Evolutionary conservation across 2,113 vertebrate species (phyloP), one percentile per base, ranked within the genome.

Genomic region (Antechinus stuartii): DNA sequence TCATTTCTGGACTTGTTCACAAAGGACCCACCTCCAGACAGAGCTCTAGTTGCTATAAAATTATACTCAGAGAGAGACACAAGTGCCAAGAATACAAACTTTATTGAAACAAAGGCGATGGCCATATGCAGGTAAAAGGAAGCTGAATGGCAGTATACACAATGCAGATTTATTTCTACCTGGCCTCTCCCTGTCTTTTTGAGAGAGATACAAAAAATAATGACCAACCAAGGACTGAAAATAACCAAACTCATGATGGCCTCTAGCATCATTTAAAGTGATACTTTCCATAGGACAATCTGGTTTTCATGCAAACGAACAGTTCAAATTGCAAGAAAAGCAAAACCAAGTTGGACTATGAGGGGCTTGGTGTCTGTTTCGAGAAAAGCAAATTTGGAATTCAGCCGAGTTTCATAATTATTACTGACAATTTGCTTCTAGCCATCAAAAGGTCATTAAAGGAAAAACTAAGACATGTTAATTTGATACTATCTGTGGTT

Each of bases 91-190:
- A 93, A 95, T 7, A 84, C 90, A 57, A 96, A 94, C 91, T 97
- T 97, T 98, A 97, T 97, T 97, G 90, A 56, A 56, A 97, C 52
- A 97, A 96, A 97, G 96, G 61, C 76, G 50, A 96, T 94, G 90
- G 89, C 91, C 55, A 91, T 90, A 90, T 54, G 90, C 90, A 92
- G 93, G 92, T 92, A 95, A 92, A 90, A 52, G 93, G 90, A 93
- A 91, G 47, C 54, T 61, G 42, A 92, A 90, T 95, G 96, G 91
- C 90, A 95, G 91, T 95, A 90, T 94, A 96, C 52, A 96, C 92
- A 91, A 94, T 6, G 93, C 47, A 95, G 93, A 93, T 93, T 95
- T 91, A 94, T 52, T 52, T 52, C 50, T 94, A 97, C 55, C 57
- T 46, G 95, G 92, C 92, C 91, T 42, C 96, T 91, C 25, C 16